These are phyloP conservation scores for Drosophila austrosaltans DNA, from an alignment of 2,888 invertebrate species.

Conservation along the genomic window DNA sequence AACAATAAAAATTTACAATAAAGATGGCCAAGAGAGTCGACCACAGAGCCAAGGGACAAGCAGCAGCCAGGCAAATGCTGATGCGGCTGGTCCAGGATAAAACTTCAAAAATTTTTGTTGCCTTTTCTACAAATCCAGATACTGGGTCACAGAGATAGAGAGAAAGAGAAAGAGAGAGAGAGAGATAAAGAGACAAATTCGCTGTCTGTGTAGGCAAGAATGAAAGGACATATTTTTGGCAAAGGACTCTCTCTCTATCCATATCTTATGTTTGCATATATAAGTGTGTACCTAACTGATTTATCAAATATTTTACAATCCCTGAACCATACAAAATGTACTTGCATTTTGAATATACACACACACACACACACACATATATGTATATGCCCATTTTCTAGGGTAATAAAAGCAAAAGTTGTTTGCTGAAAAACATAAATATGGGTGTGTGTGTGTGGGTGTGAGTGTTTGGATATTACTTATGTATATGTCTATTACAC, in stretches of 20 bases:
- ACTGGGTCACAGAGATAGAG: not conserved
- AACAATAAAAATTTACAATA: slow-evolving; percentile 25
- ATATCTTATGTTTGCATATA: not conserved
- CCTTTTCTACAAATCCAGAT: slow-evolving; percentile 4
- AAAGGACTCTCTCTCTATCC: not conserved
- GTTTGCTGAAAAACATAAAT: slow-evolving; percentile 3
- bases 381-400: not conserved
- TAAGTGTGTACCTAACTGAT: slow-evolving; percentile 36
- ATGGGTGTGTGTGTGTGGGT: not conserved
- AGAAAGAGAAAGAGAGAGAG: not conserved
- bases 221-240: slow-evolving; percentile 5
- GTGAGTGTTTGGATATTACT: too few relatives aligned
- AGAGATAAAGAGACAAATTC: not conserved
- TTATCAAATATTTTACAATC: slow-evolving; percentile 40
- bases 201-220: not conserved
- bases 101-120: slow-evolving; percentile 6
- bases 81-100: slow-evolving; percentile 8
- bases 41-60: not conserved
- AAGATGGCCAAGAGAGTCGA: slow-evolving; percentile 2
- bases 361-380: too few relatives aligned
- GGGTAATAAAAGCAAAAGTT: slow-evolving; percentile 29
- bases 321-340: slow-evolving; percentile 20
- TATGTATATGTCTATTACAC: not conserved
- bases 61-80: slow-evolving; percentile 3
- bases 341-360: not conserved